Evolutionary conservation across 2,113 vertebrate species (phyloP).

Genomic region (Ammodytes marinus): DNA sequence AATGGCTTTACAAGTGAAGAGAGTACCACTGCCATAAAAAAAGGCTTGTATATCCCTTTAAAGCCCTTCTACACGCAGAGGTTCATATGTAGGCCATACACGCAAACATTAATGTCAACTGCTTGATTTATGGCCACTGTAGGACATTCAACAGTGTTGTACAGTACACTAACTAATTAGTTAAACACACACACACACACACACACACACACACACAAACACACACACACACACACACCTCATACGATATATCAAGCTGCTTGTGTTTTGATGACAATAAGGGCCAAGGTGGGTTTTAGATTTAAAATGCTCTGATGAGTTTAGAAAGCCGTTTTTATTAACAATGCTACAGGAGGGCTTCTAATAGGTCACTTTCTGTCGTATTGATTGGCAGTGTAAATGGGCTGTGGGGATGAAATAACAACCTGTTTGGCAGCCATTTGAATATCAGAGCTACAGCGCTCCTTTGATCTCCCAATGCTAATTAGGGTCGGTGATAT

Average conservation of each 20-base stretch:
- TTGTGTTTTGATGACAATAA: neutral
- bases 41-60: neutral
- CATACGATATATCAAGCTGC: neutral
- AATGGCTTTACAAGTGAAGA: slow-evolving; percentile 13
- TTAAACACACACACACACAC: neutral
- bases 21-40: slow-evolving; percentile 1
- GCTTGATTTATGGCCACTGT: neutral
- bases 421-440: slow-evolving; percentile 64
- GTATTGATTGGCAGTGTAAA: slow-evolving; percentile 31
- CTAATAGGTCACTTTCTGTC: slow-evolving; percentile 7
- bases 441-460: slow-evolving; percentile 80
- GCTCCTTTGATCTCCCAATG: slow-evolving; percentile 76
- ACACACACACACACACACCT: neutral
- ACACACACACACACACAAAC: neutral
- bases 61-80: neutral
- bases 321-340: neutral
- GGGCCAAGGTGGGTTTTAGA: neutral
- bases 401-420: slow-evolving; percentile 44
- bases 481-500: slow-evolving; percentile 74
- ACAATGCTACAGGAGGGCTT: neutral
- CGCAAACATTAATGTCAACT: slow-evolving; percentile 5
- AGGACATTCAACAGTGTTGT: slow-evolving; percentile 1
- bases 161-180: too few relatives aligned
- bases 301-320: neutral
- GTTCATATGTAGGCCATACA: neutral